Evolutionary conservation across 2,888 invertebrate genomes (phyloP).

Genomic region (Drosophila neotestacea): DNA sequence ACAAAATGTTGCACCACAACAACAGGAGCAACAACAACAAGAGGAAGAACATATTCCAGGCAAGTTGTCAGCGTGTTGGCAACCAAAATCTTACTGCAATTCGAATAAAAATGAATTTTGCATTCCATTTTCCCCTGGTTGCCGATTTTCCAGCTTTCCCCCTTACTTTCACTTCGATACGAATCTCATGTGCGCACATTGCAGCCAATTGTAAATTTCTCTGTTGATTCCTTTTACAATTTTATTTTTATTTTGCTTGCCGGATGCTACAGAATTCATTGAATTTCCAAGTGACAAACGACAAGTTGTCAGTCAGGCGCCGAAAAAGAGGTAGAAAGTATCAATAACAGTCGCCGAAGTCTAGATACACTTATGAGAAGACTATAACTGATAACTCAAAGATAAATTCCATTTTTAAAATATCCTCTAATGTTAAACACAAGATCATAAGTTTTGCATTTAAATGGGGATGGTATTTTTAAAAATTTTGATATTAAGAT

Average conservation of each 20-base stretch:
- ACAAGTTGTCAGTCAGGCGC: slow-evolving; percentile 60
- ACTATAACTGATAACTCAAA: neutral
- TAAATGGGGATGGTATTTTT: no score
- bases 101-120: slow-evolving; percentile 50
- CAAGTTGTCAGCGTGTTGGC: slow-evolving; percentile 60
- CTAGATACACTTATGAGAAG: slow-evolving; percentile 10
- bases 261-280: slow-evolving; percentile 65
- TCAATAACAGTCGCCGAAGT: neutral
- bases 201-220: slow-evolving; percentile 65
- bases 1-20: slow-evolving; percentile 36
- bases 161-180: slow-evolving; percentile 45
- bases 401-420: neutral
- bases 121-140: slow-evolving; percentile 38
- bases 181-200: slow-evolving; percentile 60
- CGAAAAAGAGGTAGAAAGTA: slow-evolving; percentile 18
- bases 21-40: slow-evolving; percentile 5
- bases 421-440: no score
- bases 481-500: no score
- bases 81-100: slow-evolving; percentile 44
- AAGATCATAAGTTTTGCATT: no score
- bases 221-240: slow-evolving; percentile 20
- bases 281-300: slow-evolving; percentile 78
- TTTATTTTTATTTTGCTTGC: slow-evolving; percentile 15
- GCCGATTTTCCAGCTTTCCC: slow-evolving; percentile 15
- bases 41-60: slow-evolving; percentile 12